Evolutionary conservation across 2,797 vertebrate genomes (phyloP), one percentile per base, ranked within the genome.

Genomic region (Acestrorhynchus altus): DNA sequence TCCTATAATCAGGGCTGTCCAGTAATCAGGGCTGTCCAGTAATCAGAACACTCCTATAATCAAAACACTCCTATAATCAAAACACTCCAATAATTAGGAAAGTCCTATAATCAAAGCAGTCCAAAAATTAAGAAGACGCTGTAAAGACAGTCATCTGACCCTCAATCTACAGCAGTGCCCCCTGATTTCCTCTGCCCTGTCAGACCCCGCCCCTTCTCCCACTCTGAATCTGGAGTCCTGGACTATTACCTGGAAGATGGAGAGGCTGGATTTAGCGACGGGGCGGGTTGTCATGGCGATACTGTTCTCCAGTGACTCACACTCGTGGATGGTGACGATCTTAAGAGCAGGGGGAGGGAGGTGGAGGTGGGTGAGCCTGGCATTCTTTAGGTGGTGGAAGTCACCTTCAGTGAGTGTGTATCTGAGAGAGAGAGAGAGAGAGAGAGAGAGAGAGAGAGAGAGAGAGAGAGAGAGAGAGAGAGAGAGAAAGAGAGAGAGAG

Each of bases 361-460:
- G 88, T 96, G 95, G 75, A 97, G 93, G 90, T 98, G 95, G 4
- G 95, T 98, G 86, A 99, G 95, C 18, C 97, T 94, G 1, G 98
- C 96, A 0, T 99, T 99, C 91, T 99, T 99, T 86, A 99, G 90
- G 88, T 98, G 97, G 88, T 99, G 98, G 83, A 98, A 99, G 72
- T 99, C 98, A 0, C 98, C 98, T 82, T 99, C 98, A 0, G 98
- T 99, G 86, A 99, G 92, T 0, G 98, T 99, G 87, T 98, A 99
- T 93, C 98, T 99, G 89, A 57, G 56, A n/a, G 70, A 28, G 57
- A 68, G 35, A 35, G 20, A 57, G 69, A 31, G 42, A n/a, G 26
- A 35, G 40, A 72, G 59, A 22, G 2, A 18, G 52, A 51, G 61
- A 42, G 16, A n/a, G n/a, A n/a, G 70, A 28, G 57, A 68, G 35